phyloP scores from a whole-genome alignment of 2,888 invertebrate species.

The Ochropleura plecta region DNA sequence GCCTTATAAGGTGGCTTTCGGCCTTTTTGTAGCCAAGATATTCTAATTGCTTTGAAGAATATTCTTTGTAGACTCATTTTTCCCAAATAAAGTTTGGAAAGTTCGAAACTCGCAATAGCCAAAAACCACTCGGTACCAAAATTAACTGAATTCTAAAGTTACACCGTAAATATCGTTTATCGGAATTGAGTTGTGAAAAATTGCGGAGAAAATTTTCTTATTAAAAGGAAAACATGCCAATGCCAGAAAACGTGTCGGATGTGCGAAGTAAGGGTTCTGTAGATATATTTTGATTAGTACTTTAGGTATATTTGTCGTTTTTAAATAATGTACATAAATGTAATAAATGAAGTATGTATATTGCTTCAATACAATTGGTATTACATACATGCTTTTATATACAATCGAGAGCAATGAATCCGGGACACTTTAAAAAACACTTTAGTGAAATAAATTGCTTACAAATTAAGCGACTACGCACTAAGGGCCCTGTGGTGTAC shows the following conservation, averaged over 20 bases:
- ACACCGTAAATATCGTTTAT: conserved; percentile 1
- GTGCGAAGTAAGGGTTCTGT: neutral
- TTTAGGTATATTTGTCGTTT: no score
- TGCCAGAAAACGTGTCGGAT: neutral
- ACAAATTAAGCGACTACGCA: no score
- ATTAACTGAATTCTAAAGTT: conserved; percentile 29
- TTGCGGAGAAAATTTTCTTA: neutral
- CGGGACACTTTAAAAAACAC: no score
- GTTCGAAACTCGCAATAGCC: neutral
- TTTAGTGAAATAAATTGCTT: no score
- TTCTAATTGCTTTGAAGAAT: neutral
- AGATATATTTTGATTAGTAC: neutral
- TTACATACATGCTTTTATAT: no score
- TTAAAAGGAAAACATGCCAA: neutral
- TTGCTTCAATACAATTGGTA: no score
- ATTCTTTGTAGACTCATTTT: neutral
- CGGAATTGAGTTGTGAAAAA: conserved; percentile 15
- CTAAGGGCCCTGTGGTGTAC: no score
- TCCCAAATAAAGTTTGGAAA: neutral
- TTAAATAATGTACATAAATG: neutral
- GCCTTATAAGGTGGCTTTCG: no score
- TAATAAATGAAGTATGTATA: no score
- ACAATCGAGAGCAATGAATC: no score
- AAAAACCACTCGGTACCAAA: conserved; percentile 22
- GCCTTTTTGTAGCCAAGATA: neutral